Evolutionary conservation across 2,888 invertebrate species (phyloP), one percentile per base, ranked within the genome.

Genomic region (Apeira syringaria): DNA sequence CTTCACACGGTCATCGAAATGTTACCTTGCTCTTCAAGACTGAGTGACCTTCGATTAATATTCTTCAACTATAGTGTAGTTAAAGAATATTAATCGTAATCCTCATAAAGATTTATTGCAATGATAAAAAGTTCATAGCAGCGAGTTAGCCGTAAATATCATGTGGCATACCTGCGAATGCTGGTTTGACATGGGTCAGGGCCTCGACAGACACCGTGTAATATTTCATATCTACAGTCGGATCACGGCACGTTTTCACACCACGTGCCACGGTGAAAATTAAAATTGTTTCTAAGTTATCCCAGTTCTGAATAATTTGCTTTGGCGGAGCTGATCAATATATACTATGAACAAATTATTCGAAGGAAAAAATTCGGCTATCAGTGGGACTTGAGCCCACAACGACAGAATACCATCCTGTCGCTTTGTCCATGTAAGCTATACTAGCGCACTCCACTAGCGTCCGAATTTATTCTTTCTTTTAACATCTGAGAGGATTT

Each of bases 121-220:
- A 61, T 69, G 80, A 83, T 83, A 83, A 85, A 84, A 83, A 83
- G 59, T 81, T 84, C 80, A 80, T 83, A 80, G 79, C 79, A 61
- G 68, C 74, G 76, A 82, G 79, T 74, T 72, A 74, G 72, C 74
- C 82, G 80, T 84, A 85, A 83, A 85, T 85, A 86, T 85, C 82
- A 80, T 75, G 76, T 76, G 78, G 81, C 76, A 76, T 86, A 83
- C 85, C 85, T 85, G 84, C 73, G 74, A 83, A 84, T 86, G 83
- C 84, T 86, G 84, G 86, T 84, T 85, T 82, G 85, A 86, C 85
- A 80, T 68, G 86, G 86, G 86, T 86, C 85, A 84, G 75, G 70
- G 71, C 64, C 67, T 68, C 61, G 59, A 68, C 61, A 30, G 55
- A 64, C 40, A 67, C 68, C 72, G 72, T 72, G 74, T 82, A 78